Base-by-base conservation (phyloP, 2,113 vertebrate genomes). In the Acrocephalus kingi region DNA sequence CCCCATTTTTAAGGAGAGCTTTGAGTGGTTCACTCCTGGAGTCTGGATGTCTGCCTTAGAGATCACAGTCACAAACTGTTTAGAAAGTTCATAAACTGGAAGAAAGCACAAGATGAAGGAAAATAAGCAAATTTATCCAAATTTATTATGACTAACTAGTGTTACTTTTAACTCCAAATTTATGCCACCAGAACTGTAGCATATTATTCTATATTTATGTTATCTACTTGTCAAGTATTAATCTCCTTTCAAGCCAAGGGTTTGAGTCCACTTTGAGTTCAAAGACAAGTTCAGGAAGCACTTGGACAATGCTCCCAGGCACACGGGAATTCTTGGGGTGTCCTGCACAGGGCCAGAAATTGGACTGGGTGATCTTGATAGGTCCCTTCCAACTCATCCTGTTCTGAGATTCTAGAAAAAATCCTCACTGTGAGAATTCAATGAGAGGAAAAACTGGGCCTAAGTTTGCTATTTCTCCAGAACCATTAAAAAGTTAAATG, bases 401-500 rank as follows among this genome's bases (percentile, higher is more conserved):
- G 6, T 27, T 37, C 46, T 59, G 9, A 45, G 22, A 45, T 4
- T 52, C 25, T 10, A 37, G 45, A 15, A 68, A 81, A 78, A 72
- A 64, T 48, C 33, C 30, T 66, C 28, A 24, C 63, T 20, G 3
- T 30, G 23, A 78, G 30, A 43, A n/a, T 66, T 76, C 43, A 66
- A 1, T 33, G 19, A 56, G 23, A 76, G 31, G 23, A 69, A 94
- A 35, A 41, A 58, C 35, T 49, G 54, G 37, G n/a, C 14, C 10
- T 24, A 63, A 51, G 9, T 85, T 85, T 90, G 39, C 25, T 58
- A 11, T 58, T 84, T 85, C n/a, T 30, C 15, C 22, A 64, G 45
- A 90, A 74, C 56, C 27, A 88, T 71, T 87, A 58, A 93, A 87
- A 69, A 77, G 37, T 59, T 95, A 83, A 91, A 87, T 74, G 55